A percentile compares a stretch with the other conserved stretches of the same genome.
Conservation (phyloP, 1,140 invertebrate genomes). For the Temnothorax nylanderi region DNA sequence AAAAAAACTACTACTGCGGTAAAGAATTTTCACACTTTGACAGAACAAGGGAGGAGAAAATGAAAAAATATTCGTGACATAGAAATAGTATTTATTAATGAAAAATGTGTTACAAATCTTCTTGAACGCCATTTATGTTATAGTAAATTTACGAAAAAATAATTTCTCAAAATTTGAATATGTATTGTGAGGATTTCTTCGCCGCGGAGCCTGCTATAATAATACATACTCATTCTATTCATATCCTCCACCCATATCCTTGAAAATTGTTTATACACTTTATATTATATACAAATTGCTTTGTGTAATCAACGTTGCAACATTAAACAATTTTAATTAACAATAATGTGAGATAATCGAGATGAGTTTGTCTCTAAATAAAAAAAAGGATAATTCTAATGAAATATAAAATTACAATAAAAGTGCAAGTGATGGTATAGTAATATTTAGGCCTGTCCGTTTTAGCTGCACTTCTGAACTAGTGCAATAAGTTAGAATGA, state of each 20-base stretch:
- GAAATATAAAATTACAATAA: background rate
- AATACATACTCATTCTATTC: constrained; percentile 14
- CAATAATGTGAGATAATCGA: background rate
- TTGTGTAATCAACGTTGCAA: background rate
- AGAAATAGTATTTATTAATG: constrained; percentile 76
- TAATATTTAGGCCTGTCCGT: background rate
- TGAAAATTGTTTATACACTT: background rate
- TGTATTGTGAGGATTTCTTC: background rate
- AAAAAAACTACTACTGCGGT: background rate
- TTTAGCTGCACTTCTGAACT: too few species aligned
- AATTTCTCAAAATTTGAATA: constrained; percentile 30
- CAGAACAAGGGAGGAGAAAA: constrained; percentile 69
- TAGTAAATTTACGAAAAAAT: constrained; percentile 41
- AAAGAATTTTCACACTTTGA: background rate
- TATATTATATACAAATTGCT: background rate
- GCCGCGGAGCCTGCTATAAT: background rate
- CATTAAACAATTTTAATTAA: background rate
- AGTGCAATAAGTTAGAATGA: too few species aligned
- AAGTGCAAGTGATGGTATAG: background rate
- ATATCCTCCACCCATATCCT: constrained; percentile 37
- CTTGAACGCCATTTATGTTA: constrained; percentile 27
- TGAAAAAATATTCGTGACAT: constrained; percentile 65
- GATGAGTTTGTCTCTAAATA: background rate
- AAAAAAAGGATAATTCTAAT: background rate
- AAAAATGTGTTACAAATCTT: constrained; percentile 74